phyloP scores from a whole-genome alignment of 1,140 invertebrate species.

The Aphaenogaster floridana region DNA sequence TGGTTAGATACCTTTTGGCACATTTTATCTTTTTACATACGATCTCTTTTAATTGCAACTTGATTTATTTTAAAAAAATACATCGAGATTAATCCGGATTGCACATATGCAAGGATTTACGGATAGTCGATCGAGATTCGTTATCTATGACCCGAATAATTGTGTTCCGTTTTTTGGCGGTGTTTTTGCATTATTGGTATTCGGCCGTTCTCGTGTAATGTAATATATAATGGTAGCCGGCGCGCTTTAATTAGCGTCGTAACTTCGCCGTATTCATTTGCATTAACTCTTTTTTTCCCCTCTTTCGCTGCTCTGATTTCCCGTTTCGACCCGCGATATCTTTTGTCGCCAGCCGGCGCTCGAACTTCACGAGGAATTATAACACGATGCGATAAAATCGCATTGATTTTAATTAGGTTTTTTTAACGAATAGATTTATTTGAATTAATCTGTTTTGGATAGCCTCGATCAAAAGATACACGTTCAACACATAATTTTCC shows the following conservation, averaged over 20 bases:
- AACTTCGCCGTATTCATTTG: conserved; percentile 60
- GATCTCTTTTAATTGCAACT: background rate
- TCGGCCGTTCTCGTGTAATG: conserved; percentile 39
- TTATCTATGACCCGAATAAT: conserved; percentile 48
- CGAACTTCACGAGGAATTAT: conserved; percentile 47
- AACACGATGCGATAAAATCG: conserved; percentile 42
- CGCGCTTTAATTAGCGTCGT: conserved; percentile 58
- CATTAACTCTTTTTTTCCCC: conserved; percentile 42
- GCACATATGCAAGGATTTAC: background rate
- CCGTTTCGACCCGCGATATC: conserved; percentile 40
- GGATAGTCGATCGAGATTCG: conserved; percentile 29
- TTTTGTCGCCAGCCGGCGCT: conserved; percentile 57
- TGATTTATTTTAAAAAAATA: conserved; percentile 9
- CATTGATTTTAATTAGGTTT: conserved; percentile 42
- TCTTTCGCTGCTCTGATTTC: conserved; percentile 21
- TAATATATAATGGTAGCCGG: conserved; percentile 44
- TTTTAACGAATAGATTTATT: conserved; percentile 32
- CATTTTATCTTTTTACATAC: background rate
- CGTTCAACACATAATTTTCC: background rate
- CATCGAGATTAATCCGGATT: background rate
- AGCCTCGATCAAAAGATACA: background rate
- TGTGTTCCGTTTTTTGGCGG: conserved; percentile 26
- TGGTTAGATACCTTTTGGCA: background rate
- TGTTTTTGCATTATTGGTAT: conserved; percentile 54
- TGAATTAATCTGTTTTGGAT: background rate